A percentile compares a stretch with the other conserved stretches of the same genome.
Evolutionary conservation across 2,797 vertebrate species (phyloP).

Genomic region (Macropodus opercularis): DNA sequence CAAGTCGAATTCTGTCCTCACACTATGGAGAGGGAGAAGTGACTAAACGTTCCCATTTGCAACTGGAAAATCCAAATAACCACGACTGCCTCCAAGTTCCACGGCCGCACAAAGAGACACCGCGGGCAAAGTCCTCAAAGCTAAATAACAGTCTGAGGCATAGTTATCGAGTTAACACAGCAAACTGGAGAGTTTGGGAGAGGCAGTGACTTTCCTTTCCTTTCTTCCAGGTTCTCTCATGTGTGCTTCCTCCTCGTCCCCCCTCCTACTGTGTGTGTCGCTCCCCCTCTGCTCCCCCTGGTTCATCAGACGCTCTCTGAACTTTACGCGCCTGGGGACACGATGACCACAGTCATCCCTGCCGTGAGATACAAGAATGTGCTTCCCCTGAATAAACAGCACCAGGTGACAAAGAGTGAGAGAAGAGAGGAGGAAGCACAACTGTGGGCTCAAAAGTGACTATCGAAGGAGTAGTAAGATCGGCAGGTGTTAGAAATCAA

Average conservation of each 20-base stretch:
- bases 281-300: conserved; percentile 1
- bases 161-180: conserved; percentile 13
- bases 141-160: conserved; percentile 38
- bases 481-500: conserved; percentile 12
- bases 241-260: conserved; percentile 39
- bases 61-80: conserved; percentile 53
- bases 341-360: conserved; percentile 43
- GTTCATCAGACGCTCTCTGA: conserved; percentile 10
- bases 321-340: conserved; percentile 30
- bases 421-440: conserved; percentile 6
- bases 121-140: conserved; percentile 22
- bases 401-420: conserved; percentile 50
- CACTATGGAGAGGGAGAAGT: conserved; percentile 57
- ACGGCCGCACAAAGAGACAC: conserved; percentile 34
- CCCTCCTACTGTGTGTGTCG: too few species aligned
- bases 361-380: conserved; percentile 50
- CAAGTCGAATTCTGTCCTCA: conserved; percentile 51
- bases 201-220: conserved; percentile 26
- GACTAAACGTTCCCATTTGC: conserved; percentile 60
- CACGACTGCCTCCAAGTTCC: conserved; percentile 48
- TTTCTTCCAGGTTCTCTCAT: conserved; percentile 21
- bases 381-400: conserved; percentile 47
- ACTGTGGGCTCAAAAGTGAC: conserved; percentile 17
- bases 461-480: conserved; percentile 21
- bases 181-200: conserved; percentile 25